These are phyloP conservation scores for Macaria liturata DNA, from an alignment of 2,888 invertebrate genomes.

Conservation along the genomic window DNA sequence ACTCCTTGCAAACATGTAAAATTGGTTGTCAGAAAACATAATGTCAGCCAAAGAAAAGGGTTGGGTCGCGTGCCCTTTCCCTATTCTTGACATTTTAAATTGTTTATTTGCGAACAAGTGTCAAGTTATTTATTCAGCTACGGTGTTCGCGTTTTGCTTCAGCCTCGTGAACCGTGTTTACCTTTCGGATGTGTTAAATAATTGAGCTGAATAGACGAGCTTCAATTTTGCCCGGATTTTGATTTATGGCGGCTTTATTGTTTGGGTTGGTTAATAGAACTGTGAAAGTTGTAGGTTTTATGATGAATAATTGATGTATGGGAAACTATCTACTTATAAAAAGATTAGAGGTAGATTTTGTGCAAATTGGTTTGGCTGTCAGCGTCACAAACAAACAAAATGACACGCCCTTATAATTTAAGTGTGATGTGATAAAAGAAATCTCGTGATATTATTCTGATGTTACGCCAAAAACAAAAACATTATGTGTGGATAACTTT, in stretches of 20 bases:
- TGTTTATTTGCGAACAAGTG: slow-evolving; percentile 81
- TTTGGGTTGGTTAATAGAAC: neutral
- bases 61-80: slow-evolving; percentile 69
- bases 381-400: too few species aligned
- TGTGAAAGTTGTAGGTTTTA: neutral
- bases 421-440: too few species aligned
- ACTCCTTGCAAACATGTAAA: slow-evolving; percentile 60
- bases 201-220: slow-evolving; percentile 4
- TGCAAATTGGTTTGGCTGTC: too few species aligned
- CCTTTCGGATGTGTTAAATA: slow-evolving; percentile 21
- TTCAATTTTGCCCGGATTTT: slow-evolving; percentile 7
- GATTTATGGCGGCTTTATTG: neutral
- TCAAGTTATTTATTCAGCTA: slow-evolving; percentile 78
- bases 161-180: slow-evolving; percentile 19
- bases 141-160: slow-evolving; percentile 33
- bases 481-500: too few species aligned
- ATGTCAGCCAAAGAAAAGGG: slow-evolving; percentile 71
- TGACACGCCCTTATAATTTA: too few species aligned
- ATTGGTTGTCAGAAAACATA: slow-evolving; percentile 78
- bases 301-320: too few species aligned
- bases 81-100: slow-evolving; percentile 82
- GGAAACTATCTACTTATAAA: too few species aligned
- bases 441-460: too few species aligned
- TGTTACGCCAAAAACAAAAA: too few species aligned
- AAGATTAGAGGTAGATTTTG: too few species aligned